Percentiles rank a stretch among this genome's conserved stretches.
These are phyloP conservation scores for Aproaerema taeniolella DNA, from an alignment of 2,888 invertebrate species.

Conservation along the genomic window DNA sequence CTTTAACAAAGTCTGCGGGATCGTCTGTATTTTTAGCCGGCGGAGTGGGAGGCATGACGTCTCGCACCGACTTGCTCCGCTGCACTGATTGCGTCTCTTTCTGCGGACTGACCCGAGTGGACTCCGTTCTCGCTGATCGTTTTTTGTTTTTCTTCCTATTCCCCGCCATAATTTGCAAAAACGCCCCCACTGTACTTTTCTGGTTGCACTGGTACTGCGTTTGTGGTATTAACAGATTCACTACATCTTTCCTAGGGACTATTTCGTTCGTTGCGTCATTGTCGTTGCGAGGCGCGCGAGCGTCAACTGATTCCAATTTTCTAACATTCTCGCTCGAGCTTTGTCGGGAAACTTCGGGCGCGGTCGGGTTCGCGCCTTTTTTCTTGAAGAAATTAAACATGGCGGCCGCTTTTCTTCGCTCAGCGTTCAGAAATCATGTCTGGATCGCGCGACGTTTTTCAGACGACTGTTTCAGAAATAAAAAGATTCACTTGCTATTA, in stretches of 20 bases:
- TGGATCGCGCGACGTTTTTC: constrained; percentile 31
- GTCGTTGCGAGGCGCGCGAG: constrained; percentile 47
- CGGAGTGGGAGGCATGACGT: constrained; percentile 36
- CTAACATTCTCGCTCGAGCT: constrained; percentile 32
- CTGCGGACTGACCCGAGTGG: constrained; percentile 47
- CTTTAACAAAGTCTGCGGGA: constrained; percentile 52
- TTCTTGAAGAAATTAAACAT: constrained; percentile 73
- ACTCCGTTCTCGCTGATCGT: constrained; percentile 42
- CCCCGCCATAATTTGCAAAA: constrained; percentile 68
- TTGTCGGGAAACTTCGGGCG: constrained; percentile 37
- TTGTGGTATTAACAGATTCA: constrained; percentile 59
- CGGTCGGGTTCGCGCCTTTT: constrained; percentile 57
- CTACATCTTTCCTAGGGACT: constrained; percentile 61
- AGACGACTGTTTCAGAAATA: constrained; percentile 37
- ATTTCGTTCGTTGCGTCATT: constrained; percentile 44
- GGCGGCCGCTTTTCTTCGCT: constrained; percentile 24
- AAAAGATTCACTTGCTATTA: constrained; percentile 11
- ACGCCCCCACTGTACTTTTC: constrained; percentile 57
- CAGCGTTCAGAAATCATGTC: constrained; percentile 43
- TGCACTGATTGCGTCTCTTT: constrained; percentile 41
- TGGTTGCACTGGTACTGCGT: constrained; percentile 63
- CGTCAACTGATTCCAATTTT: constrained; percentile 40
- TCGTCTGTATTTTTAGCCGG: constrained; percentile 54
- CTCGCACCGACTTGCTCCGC: constrained; percentile 42
- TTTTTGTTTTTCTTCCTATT: constrained; percentile 50